Evolutionary conservation across 2,888 invertebrate species (phyloP).

Genomic region (Ochropleura plecta): DNA sequence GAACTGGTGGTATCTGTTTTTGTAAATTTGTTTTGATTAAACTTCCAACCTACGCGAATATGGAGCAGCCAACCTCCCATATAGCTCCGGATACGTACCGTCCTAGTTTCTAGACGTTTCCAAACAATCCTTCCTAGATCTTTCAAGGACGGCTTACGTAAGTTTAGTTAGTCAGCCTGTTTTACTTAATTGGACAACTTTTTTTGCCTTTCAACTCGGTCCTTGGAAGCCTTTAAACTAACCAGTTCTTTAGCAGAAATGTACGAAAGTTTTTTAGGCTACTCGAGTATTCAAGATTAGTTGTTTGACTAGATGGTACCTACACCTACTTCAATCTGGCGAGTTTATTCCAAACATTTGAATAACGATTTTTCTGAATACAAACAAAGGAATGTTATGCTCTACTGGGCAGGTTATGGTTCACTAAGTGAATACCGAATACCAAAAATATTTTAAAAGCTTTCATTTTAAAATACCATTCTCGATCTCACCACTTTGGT

Average conservation of each 20-base stretch:
- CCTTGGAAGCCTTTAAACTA: slow-evolving; percentile 57
- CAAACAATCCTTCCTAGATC: slow-evolving; percentile 50
- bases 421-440: slow-evolving; percentile 34
- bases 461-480: slow-evolving; percentile 62
- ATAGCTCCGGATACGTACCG: slow-evolving; percentile 26
- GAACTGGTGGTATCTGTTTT: slow-evolving; percentile 65
- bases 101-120: slow-evolving; percentile 46
- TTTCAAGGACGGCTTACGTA: slow-evolving; percentile 58
- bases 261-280: slow-evolving; percentile 54
- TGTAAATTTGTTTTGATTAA: slow-evolving; percentile 68
- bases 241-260: slow-evolving; percentile 65
- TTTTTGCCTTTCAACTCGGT: slow-evolving; percentile 55
- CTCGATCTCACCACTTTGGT: slow-evolving; percentile 48
- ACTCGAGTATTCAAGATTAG: slow-evolving; percentile 36
- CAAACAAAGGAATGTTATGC: slow-evolving; percentile 39
- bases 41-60: slow-evolving; percentile 55
- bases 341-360: slow-evolving; percentile 13
- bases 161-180: slow-evolving; percentile 52
- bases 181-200: slow-evolving; percentile 67
- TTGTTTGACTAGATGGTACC: slow-evolving; percentile 46
- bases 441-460: slow-evolving; percentile 62
- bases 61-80: slow-evolving; percentile 42
- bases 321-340: slow-evolving; percentile 22
- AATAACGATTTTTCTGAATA: slow-evolving; percentile 20
- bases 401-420: slow-evolving; percentile 23